phyloP scores from a whole-genome alignment of 1,140 invertebrate species.

The Drosophila parabipectinata region DNA sequence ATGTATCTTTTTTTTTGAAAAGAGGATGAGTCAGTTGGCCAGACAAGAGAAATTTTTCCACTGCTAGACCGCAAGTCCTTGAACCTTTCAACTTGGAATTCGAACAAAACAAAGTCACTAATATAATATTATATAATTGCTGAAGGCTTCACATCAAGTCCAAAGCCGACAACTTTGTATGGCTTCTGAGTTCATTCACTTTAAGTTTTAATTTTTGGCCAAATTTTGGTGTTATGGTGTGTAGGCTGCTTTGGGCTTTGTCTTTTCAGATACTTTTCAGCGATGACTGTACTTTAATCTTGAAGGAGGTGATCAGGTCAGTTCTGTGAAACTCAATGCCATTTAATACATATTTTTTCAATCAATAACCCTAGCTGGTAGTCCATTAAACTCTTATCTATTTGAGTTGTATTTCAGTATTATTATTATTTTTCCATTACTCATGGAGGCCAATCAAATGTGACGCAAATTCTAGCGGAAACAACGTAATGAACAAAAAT shows the following conservation, averaged over 20 bases:
- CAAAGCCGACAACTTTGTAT: not conserved
- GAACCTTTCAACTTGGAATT: slow-evolving; percentile 23
- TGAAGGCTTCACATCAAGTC: slow-evolving; percentile 18
- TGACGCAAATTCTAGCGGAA: slow-evolving; percentile 30
- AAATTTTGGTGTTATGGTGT: slow-evolving; percentile 16
- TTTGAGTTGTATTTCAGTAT: slow-evolving; percentile 3
- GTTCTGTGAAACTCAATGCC: not conserved
- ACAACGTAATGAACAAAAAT: slow-evolving; percentile 23
- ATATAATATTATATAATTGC: slow-evolving; percentile 37
- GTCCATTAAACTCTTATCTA: slow-evolving; percentile 46
- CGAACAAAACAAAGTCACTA: slow-evolving; percentile 6
- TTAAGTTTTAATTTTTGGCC: slow-evolving; percentile 20
- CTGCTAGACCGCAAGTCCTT: slow-evolving; percentile 20
- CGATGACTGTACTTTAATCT: slow-evolving; percentile 42
- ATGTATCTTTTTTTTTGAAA: not conserved
- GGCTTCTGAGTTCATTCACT: slow-evolving; percentile 37
- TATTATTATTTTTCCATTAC: slow-evolving; percentile 12
- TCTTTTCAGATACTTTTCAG: slow-evolving; percentile 8
- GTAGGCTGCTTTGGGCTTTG: slow-evolving; percentile 23
- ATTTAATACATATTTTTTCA: not conserved
- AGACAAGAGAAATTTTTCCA: slow-evolving; percentile 42
- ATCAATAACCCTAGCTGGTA: too few relatives aligned
- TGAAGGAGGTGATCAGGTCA: slow-evolving; percentile 11
- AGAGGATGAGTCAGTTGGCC: slow-evolving; percentile 36
- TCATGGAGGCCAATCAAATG: slow-evolving; percentile 18